Conservation (phyloP, 2,797 vertebrate species). For the Paratrypauchen microcephalus region DNA sequence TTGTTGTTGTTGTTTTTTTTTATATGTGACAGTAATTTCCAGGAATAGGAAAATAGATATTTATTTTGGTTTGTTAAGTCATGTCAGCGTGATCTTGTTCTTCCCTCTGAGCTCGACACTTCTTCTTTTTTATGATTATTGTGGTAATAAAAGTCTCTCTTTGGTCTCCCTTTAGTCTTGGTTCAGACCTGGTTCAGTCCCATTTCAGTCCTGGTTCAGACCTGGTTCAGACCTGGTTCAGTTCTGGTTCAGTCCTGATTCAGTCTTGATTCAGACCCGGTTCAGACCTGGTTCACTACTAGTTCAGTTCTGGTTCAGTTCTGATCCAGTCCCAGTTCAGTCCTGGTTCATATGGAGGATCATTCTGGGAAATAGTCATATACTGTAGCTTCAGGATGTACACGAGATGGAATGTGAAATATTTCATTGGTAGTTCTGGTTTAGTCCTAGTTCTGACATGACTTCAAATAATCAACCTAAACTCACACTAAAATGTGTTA, state of each 20-base stretch:
- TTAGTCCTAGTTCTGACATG: neutral
- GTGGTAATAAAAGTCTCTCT: neutral
- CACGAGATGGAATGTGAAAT: neutral
- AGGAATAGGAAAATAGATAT: neutral
- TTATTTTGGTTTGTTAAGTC: conserved; percentile 1
- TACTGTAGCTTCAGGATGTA: neutral
- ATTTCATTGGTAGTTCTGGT: neutral
- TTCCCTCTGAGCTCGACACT: neutral
- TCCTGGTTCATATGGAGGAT: too few relatives aligned
- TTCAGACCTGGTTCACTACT: too few relatives aligned
- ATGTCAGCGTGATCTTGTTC: neutral
- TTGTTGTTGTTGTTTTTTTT: neutral
- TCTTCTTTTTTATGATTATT: neutral
- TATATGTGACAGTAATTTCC: neutral
- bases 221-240: too few relatives aligned
- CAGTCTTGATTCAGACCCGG: too few relatives aligned
- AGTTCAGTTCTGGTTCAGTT: too few relatives aligned
- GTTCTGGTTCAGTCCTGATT: too few relatives aligned
- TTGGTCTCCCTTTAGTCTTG: neutral
- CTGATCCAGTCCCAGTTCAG: too few relatives aligned
- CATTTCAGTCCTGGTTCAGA: too few relatives aligned
- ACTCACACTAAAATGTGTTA: neutral
- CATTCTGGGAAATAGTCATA: too few relatives aligned
- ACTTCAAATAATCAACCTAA: neutral
- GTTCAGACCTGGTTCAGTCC: too few relatives aligned